Evolutionary conservation across 1,140 invertebrate genomes (phyloP).

Genomic region (Drosophila athabasca): DNA sequence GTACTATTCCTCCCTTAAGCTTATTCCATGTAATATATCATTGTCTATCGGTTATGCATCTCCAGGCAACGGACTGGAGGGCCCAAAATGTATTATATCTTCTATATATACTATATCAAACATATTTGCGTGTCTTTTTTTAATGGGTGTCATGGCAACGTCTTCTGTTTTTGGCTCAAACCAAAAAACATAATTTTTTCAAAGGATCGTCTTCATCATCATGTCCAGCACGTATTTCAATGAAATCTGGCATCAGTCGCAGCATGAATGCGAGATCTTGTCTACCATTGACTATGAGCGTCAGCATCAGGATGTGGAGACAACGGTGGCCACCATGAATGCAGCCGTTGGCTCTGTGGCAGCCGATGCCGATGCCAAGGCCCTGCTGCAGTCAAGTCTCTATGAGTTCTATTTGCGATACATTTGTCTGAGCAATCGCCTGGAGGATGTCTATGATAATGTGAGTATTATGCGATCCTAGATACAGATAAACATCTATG

Average conservation of each 20-base stretch:
- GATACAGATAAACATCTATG: neutral
- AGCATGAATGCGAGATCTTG: conserved; percentile 87
- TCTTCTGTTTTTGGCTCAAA: neutral
- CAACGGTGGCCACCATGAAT: conserved; percentile 67
- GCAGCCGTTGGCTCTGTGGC: conserved; percentile 55
- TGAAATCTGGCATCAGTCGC: conserved; percentile 87
- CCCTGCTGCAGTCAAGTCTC: conserved; percentile 62
- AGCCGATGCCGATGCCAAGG: conserved; percentile 62
- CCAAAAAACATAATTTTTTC: neutral
- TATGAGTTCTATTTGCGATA: conserved; percentile 86
- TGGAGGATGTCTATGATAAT: conserved; percentile 93
- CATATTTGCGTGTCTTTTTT: neutral
- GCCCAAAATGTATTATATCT: conserved; percentile 22
- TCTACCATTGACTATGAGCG: conserved; percentile 87
- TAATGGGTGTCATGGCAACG: conserved; percentile 29
- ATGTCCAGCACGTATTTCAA: conserved; percentile 91
- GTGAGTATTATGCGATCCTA: conserved; percentile 77
- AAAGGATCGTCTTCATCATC: neutral
- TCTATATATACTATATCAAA: neutral
- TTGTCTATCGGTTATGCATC: conserved; percentile 2
- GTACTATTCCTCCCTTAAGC: conserved; percentile 16
- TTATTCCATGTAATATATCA: conserved; percentile 34
- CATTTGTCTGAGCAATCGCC: conserved; percentile 89
- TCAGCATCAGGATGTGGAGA: conserved; percentile 84
- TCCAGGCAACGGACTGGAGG: conserved; percentile 4